Percentiles rank a stretch among this genome's conserved stretches.
Evolutionary conservation across 2,113 vertebrate genomes (phyloP).

Genomic region (Pipra filicauda): DNA sequence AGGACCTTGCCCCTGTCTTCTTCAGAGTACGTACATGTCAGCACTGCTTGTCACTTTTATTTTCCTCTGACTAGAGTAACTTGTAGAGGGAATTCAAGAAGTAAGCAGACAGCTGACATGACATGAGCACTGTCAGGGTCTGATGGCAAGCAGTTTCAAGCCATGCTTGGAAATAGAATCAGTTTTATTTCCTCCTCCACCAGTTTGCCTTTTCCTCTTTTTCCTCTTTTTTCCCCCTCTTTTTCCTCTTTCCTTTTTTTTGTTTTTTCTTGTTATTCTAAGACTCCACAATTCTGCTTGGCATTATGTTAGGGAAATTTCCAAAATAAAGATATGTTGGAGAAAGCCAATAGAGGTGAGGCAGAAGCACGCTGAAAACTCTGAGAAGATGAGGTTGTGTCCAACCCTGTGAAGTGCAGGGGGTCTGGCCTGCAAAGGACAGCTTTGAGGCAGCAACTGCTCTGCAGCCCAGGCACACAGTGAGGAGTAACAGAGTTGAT

Average conservation of each 20-base stretch:
- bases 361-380: not conserved
- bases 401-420: fast-evolving
- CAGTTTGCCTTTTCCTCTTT: not conserved
- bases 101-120: not conserved
- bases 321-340: not conserved
- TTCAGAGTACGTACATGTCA: not conserved
- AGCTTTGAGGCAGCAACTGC: not conserved
- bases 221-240: too few relatives aligned
- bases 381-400: not conserved
- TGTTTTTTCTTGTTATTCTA: too few relatives aligned
- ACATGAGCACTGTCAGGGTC: not conserved
- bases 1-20: not conserved
- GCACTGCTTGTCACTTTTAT: not conserved
- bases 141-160: not conserved
- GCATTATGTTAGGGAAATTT: not conserved
- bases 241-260: too few relatives aligned
- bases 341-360: not conserved
- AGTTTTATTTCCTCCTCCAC: not conserved
- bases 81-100: slow-evolving; percentile 1
- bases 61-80: not conserved
- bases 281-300: not conserved
- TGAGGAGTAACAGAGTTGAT: not conserved
- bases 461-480: fast-evolving
- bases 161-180: not conserved
- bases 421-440: not conserved